Conservation (phyloP, 2,113 vertebrate species). For the Pseudorectes ferrugineus region DNA sequence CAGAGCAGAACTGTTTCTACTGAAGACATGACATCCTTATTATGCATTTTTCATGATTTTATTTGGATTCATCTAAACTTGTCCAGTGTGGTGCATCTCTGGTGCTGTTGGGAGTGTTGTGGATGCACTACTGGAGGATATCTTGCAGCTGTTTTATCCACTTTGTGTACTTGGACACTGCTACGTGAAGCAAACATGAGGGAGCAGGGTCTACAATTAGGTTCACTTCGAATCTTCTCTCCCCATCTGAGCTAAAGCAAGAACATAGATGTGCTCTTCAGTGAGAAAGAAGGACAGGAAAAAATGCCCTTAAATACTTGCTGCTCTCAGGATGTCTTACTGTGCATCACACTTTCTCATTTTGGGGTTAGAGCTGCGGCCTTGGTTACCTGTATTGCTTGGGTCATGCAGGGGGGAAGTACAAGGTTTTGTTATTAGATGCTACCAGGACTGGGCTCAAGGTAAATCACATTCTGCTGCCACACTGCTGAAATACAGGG, state of each 20-base stretch:
- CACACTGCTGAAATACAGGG: background rate
- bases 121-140: background rate
- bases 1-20: background rate
- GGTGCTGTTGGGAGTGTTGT: background rate
- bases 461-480: background rate
- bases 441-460: background rate
- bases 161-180: background rate
- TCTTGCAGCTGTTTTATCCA: background rate
- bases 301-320: background rate
- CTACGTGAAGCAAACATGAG: accelerated
- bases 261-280: background rate
- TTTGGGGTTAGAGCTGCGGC: background rate
- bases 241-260: background rate
- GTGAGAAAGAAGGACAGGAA: background rate
- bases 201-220: background rate
- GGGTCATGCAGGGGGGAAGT: accelerated
- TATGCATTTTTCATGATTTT: background rate
- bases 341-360: background rate
- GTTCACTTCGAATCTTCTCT: background rate
- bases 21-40: background rate
- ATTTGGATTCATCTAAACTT: background rate
- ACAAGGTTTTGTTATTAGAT: background rate
- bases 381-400: background rate
- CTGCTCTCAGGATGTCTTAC: background rate
- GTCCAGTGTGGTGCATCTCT: background rate